These are phyloP conservation scores for Reticulitermes lucifugus DNA, from an alignment of 2,888 invertebrate species.

Conservation along the genomic window DNA sequence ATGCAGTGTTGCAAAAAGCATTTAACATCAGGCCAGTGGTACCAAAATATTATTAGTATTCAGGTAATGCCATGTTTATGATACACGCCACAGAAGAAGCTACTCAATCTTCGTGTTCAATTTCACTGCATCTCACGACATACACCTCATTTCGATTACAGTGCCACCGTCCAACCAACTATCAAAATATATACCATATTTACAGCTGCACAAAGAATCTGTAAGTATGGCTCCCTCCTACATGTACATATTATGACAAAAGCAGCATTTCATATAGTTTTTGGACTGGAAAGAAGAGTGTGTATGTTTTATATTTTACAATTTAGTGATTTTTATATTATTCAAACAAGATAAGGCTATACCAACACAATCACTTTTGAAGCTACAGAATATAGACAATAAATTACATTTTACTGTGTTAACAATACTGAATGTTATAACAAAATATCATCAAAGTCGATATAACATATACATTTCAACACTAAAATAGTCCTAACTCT, in stretches of 20 bases:
- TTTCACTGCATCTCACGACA: no score
- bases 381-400: background rate
- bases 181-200: no score
- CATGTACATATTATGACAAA: background rate
- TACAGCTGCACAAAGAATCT: background rate
- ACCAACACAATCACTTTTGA: background rate
- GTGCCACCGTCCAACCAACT: no score
- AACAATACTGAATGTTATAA: background rate
- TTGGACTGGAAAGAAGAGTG: background rate
- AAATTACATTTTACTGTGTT: background rate
- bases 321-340: background rate
- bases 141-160: no score
- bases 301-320: background rate
- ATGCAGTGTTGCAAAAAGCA: no score
- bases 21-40: no score
- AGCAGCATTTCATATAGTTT: background rate
- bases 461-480: background rate
- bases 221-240: background rate
- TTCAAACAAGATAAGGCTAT: background rate
- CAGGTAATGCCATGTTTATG: no score
- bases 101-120: no score
- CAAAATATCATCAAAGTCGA: background rate
- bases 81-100: no score
- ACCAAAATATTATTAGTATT: no score
- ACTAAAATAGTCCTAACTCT: background rate